These are phyloP conservation scores for Peucedramus taeniatus DNA, from an alignment of 2,113 vertebrate genomes.

Conservation along the genomic window DNA sequence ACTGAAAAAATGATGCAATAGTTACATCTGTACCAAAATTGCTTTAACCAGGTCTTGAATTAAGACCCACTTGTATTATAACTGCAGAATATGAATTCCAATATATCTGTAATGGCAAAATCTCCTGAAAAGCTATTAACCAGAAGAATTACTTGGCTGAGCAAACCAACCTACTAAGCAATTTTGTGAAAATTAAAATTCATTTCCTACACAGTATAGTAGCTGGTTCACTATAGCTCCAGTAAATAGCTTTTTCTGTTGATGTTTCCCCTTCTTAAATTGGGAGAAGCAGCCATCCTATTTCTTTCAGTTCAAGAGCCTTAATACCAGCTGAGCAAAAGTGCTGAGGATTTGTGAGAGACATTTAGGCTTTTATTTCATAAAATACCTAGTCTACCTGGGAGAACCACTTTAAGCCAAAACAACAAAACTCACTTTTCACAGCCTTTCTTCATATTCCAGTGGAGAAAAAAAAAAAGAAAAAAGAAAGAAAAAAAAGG, in stretches of 20 bases:
- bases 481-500: too few relatives aligned
- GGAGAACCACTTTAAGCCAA: neutral
- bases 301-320: neutral
- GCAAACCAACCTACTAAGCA: neutral
- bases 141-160: neutral
- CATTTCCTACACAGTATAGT: neutral
- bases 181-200: slow-evolving; percentile 36
- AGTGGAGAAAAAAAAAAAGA: neutral
- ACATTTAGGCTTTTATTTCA: neutral
- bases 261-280: neutral
- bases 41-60: neutral
- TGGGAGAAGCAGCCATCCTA: neutral
- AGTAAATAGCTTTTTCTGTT: slow-evolving; percentile 26
- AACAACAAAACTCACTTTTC: neutral
- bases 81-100: slow-evolving; percentile 3
- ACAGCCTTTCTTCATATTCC: neutral
- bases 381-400: neutral
- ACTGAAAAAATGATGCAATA: neutral
- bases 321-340: neutral
- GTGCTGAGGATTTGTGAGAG: neutral
- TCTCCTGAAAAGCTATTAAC: slow-evolving; percentile 14
- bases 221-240: neutral
- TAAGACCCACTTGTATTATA: neutral
- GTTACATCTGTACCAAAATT: neutral
- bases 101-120: neutral